phyloP scores from a whole-genome alignment of 2,113 vertebrate species.

The Tautogolabrus adspersus region DNA sequence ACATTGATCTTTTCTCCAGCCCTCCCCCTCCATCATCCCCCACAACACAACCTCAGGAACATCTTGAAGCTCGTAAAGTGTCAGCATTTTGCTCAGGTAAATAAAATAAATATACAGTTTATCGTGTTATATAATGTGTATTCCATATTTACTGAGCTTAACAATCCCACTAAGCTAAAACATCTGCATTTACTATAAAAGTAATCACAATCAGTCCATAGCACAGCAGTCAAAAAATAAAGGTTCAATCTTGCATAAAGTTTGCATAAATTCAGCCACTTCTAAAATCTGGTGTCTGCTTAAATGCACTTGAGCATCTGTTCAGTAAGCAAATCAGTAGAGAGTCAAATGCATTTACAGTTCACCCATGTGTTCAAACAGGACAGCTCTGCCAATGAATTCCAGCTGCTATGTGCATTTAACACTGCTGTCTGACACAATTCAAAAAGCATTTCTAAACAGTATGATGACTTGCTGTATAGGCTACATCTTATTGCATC shows the following conservation, averaged over 20 bases:
- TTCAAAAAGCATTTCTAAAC: slow-evolving; percentile 7
- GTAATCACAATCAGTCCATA: too few species aligned
- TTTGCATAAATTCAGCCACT: not conserved
- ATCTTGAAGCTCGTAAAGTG: not conserved
- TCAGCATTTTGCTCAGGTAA: not conserved
- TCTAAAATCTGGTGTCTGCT: not conserved
- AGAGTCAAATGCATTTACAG: not conserved
- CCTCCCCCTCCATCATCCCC: not conserved
- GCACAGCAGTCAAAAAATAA: too few species aligned
- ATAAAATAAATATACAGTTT: not conserved
- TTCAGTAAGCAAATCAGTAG: not conserved
- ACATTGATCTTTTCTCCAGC: not conserved
- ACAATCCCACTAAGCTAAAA: too few species aligned
- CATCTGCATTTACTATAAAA: too few species aligned
- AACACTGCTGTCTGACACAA: not conserved
- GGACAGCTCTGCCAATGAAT: not conserved
- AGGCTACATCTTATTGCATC: slow-evolving; percentile 4
- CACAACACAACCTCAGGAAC: slow-evolving; percentile 6
- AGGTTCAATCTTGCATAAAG: not conserved
- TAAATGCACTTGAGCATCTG: not conserved
- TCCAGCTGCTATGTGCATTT: not conserved
- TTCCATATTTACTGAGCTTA: too few species aligned
- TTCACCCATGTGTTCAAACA: slow-evolving; percentile 2
- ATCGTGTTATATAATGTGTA: not conserved
- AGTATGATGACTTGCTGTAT: slow-evolving; percentile 28